A percentile compares a stretch with the other conserved stretches of the same genome.
These are phyloP conservation scores for Penaeus indicus DNA, from an alignment of 1,140 invertebrate species.

Conservation along the genomic window DNA sequence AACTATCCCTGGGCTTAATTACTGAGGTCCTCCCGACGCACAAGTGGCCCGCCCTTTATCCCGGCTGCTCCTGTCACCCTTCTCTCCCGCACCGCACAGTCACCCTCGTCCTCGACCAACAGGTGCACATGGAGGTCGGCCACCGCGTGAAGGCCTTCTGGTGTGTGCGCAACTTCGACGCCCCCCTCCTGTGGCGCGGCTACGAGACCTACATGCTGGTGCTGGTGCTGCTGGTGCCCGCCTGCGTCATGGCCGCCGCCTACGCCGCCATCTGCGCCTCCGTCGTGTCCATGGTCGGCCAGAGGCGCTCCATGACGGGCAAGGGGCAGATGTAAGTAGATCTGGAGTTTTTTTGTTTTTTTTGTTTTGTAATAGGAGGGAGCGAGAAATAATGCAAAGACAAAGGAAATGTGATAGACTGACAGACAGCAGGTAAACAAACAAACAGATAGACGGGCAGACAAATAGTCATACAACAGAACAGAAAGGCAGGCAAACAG, in stretches of 20 bases:
- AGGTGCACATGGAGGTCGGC: constrained; percentile 76
- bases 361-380: too few species aligned
- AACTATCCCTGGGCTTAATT: too few species aligned
- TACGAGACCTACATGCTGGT: constrained; percentile 80
- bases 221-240: constrained; percentile 77
- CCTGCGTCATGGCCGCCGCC: constrained; percentile 77
- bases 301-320: constrained; percentile 10
- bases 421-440: too few species aligned
- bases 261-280: constrained; percentile 79
- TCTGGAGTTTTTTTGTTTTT: too few species aligned
- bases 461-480: too few species aligned
- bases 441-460: neutral
- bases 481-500: too few species aligned
- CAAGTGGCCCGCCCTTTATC: too few species aligned
- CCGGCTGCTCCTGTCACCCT: neutral
- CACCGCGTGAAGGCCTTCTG: constrained; percentile 73
- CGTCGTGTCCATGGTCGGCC: constrained; percentile 71
- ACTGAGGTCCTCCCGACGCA: too few species aligned
- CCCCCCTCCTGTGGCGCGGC: constrained; percentile 72
- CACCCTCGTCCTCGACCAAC: constrained; percentile 60
- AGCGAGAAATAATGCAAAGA: too few species aligned
- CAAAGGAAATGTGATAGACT: neutral
- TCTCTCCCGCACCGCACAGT: neutral
- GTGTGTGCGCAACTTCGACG: constrained; percentile 76
- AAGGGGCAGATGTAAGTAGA: constrained; percentile 28